Evolutionary conservation across 1,140 invertebrate species (phyloP).

Genomic region (Sitophilus oryzae): DNA sequence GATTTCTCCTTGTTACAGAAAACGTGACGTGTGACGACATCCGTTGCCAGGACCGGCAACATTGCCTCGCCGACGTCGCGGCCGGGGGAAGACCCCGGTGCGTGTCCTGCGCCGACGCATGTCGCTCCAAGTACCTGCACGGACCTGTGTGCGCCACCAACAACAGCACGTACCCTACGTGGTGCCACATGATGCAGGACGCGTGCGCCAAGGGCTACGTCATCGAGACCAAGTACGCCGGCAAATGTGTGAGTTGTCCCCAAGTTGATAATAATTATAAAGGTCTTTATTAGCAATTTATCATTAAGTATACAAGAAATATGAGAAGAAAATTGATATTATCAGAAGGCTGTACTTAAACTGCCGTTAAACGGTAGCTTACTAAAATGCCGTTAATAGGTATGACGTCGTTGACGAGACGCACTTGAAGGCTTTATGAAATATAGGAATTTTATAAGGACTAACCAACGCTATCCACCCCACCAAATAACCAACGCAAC

Average conservation of each 20-base stretch:
- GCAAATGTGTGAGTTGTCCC: conserved; percentile 56
- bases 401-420: no score
- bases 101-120: conserved; percentile 63
- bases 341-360: no score
- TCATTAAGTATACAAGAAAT: no score
- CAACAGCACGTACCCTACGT: conserved; percentile 75
- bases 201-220: conserved; percentile 74
- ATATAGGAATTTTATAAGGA: no score
- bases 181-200: conserved; percentile 81
- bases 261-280: no score
- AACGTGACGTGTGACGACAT: conserved; percentile 69
- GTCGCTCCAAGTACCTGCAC: conserved; percentile 48
- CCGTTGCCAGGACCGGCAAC: conserved; percentile 66
- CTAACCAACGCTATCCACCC: no score
- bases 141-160: conserved; percentile 72
- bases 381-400: no score
- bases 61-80: conserved; percentile 66
- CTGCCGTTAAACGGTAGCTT: no score
- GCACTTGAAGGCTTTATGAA: no score
- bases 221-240: conserved; percentile 68
- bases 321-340: no score
- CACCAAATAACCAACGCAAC: no score
- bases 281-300: no score
- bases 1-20: conserved; percentile 57
- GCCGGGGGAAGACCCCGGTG: conserved; percentile 65